Conservation (phyloP, 2,888 invertebrate species). For the Coelogynopora nodosa region DNA sequence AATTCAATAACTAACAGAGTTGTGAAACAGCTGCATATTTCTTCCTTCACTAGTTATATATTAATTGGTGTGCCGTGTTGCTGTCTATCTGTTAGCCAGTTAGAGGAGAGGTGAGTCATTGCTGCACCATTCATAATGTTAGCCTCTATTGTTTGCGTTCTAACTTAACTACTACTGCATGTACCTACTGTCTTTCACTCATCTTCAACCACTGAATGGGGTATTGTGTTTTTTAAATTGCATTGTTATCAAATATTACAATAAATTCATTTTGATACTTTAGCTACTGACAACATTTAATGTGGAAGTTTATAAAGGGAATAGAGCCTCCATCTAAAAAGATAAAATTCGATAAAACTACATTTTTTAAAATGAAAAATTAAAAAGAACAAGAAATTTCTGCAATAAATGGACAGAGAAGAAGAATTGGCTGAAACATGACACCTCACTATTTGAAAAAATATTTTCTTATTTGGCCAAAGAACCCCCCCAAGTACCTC, state of each 20-base stretch:
- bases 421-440: background rate
- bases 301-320: background rate
- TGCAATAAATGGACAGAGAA: background rate
- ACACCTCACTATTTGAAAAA: no score
- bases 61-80: background rate
- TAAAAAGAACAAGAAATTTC: background rate
- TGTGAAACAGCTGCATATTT: background rate
- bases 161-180: background rate
- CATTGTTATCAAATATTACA: background rate
- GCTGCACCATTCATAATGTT: background rate
- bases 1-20: background rate
- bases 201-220: background rate
- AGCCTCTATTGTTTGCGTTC: background rate
- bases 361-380: background rate
- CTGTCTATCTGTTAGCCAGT: background rate
- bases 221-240: background rate
- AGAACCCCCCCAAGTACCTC: no score
- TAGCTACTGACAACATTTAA: background rate
- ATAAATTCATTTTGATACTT: background rate
- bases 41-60: background rate
- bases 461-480: no score
- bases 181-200: background rate
- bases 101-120: no score
- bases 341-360: background rate
- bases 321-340: background rate